Evolutionary conservation across 2,888 invertebrate genomes (phyloP).

Genomic region (Toxonevra muliebris): DNA sequence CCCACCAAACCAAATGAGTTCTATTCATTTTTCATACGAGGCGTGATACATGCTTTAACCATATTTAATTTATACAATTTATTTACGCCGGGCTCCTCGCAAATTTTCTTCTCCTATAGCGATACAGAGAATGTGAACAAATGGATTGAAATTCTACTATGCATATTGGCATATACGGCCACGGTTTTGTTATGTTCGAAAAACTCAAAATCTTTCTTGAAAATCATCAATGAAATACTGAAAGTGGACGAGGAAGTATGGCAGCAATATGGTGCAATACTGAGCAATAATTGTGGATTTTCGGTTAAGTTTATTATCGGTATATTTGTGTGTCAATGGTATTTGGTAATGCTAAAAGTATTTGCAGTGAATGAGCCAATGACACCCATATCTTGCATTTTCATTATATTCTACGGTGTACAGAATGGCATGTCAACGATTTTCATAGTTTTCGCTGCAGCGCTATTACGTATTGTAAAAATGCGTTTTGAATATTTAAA

Average conservation of each 20-base stretch:
- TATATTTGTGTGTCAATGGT: conserved; percentile 50
- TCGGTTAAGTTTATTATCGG: conserved; percentile 48
- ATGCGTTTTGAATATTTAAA: conserved; percentile 57
- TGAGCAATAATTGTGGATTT: conserved; percentile 53
- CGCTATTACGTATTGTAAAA: conserved; percentile 53
- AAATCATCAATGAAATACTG: conserved; percentile 57
- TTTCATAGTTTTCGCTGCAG: conserved; percentile 55
- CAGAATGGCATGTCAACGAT: conserved; percentile 55
- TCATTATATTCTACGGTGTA: conserved; percentile 51
- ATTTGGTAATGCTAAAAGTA: conserved; percentile 51
- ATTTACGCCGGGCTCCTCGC: conserved; percentile 45
- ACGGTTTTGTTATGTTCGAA: conserved; percentile 52
- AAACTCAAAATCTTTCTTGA: conserved; percentile 51
- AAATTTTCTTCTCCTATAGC: conserved; percentile 48
- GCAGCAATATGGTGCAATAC: conserved; percentile 44
- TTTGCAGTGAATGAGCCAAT: conserved; percentile 36
- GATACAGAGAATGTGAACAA: conserved; percentile 59
- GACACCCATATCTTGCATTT: conserved; percentile 49
- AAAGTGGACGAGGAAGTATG: conserved; percentile 56
- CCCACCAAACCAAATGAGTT: conserved; percentile 51
- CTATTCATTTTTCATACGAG: conserved; percentile 53
- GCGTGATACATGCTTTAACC: conserved; percentile 50
- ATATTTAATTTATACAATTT: conserved; percentile 55
- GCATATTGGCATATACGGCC: conserved; percentile 52
- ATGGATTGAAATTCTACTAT: conserved; percentile 57